Base-by-base conservation (phyloP, 2,888 invertebrate species). In the Cryptus armator region DNA sequence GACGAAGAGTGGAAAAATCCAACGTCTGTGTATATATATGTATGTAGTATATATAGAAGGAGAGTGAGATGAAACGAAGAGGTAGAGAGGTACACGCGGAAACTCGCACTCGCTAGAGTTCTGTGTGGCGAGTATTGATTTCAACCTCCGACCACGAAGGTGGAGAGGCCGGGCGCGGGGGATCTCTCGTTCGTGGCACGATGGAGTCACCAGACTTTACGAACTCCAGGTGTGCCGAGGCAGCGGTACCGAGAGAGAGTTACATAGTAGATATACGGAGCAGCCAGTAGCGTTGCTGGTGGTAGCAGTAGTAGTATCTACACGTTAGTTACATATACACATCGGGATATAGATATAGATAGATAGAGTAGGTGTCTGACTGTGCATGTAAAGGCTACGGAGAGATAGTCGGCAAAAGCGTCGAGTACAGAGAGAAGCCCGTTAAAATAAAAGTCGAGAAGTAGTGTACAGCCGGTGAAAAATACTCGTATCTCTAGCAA, bases 121-220 rank as follows among this genome's bases (percentile, higher is more conserved):
- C 74, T 44, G 76, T 82, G 84, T 84, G 80, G 77, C 86, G 83
- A 85, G 86, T 89, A 89, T 89, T 88, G 89, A 89, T 89, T 89
- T 86, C 91, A 90, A 90, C 89, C 90, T 89, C 89, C 88, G 87
- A 89, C 88, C 89, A 88, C 86, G 87, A 90, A 91, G 88, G 89
- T 88, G 88, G 89, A 87, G 87, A 91, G 88, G 88, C 88, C 87
- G 89, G 88, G 87, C 88, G 87, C 88, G 84, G 85, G 86, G 87
- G 59, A 24, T 29, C 59, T 19, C 59, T 29, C 56, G 56, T 29
- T 59, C 86, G 86, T 75, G 16, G 56, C 79, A 83, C 83, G 86
- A 86, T 89, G 87, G 89, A 90, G 87, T 89, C 88, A 84, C 87
- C 78, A 88, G 89, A 90, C 88, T 89, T 89, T 86, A 87, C 86